These are phyloP conservation scores for Orthochromis malagaraziensis DNA, from an alignment of 2,113 vertebrate genomes.

Conservation along the genomic window DNA sequence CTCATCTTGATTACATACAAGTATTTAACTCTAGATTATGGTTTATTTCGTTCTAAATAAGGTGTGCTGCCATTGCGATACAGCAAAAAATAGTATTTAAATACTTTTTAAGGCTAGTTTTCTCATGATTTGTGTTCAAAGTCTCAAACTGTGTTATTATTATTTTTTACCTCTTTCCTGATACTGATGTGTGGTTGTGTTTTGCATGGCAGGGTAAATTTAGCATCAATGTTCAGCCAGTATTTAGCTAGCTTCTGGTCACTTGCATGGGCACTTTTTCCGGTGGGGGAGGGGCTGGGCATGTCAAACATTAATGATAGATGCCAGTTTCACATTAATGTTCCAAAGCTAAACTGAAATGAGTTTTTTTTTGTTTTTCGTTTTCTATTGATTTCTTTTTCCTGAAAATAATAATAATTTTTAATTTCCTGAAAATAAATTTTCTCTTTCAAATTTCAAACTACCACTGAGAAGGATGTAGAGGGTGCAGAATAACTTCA, in stretches of 20 bases:
- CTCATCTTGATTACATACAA: background rate
- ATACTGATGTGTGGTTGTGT: background rate
- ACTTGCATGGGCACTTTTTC: background rate
- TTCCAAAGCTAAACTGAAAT: background rate
- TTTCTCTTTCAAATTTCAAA: background rate
- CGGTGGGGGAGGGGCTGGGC: background rate
- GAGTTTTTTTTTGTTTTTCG: rapidly evolving
- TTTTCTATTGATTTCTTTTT: background rate
- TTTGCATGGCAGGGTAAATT: background rate
- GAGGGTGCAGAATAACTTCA: background rate
- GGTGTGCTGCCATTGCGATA: background rate
- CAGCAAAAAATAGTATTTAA: background rate
- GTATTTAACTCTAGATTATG: background rate
- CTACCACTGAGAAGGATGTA: background rate
- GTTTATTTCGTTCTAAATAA: background rate
- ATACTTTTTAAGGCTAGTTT: background rate
- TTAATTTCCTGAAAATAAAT: background rate
- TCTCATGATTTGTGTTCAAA: background rate
- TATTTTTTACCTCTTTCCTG: background rate
- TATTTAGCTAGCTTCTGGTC: background rate
- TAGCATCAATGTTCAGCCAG: background rate
- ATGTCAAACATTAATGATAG: background rate
- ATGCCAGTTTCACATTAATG: background rate
- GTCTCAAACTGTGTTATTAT: background rate
- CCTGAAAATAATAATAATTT: background rate